Evolutionary conservation across 2,113 vertebrate species (phyloP).

Genomic region (Cacatua alba): DNA sequence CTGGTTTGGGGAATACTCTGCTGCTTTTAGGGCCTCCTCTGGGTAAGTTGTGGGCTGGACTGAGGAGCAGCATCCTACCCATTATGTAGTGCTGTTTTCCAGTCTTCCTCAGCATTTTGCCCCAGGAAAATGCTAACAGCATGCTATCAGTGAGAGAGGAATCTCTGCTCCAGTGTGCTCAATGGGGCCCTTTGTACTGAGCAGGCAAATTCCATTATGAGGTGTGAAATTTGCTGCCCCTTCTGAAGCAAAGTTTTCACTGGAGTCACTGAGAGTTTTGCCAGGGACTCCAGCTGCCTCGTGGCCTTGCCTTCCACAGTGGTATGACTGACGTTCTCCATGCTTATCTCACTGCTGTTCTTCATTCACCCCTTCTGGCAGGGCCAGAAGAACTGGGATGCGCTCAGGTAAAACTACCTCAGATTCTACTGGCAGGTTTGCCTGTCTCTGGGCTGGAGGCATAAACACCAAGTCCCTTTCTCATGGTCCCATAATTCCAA

Average conservation of each 20-base stretch:
- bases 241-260: neutral
- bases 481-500: neutral
- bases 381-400: neutral
- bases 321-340: neutral
- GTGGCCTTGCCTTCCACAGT: neutral
- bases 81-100: neutral
- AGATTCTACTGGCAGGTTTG: neutral
- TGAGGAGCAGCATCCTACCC: neutral
- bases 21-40: neutral
- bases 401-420: neutral
- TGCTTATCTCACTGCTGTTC: neutral
- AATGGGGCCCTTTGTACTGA: neutral
- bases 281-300: neutral
- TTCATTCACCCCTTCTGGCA: neutral
- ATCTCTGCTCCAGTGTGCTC: neutral
- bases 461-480: neutral
- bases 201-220: neutral
- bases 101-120: neutral
- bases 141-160: neutral
- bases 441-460: neutral
- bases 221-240: neutral
- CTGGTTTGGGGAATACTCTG: neutral
- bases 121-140: neutral
- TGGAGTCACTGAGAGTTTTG: neutral
- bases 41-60: neutral